These are phyloP conservation scores for Perdita meconis DNA, from an alignment of 2,888 invertebrate genomes.

Conservation along the genomic window DNA sequence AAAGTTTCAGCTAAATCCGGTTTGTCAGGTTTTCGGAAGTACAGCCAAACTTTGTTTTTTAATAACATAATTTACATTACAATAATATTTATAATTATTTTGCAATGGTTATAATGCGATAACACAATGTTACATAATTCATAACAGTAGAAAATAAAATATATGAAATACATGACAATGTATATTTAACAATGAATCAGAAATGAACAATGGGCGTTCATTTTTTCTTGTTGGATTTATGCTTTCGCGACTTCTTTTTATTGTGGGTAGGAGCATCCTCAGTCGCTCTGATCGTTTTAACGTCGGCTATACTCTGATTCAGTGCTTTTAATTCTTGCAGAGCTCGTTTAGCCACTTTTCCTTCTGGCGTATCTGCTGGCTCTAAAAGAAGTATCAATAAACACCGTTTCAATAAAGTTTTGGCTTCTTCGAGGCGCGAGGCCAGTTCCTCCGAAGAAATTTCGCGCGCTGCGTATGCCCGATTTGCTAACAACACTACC, in stretches of 20 bases:
- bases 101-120: too few species aligned
- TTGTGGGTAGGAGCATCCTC: constrained; percentile 26
- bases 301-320: constrained; percentile 85
- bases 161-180: too few species aligned
- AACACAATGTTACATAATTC: constrained; percentile 1
- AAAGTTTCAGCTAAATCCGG: too few species aligned
- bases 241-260: constrained; percentile 43
- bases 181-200: not conserved
- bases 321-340: constrained; percentile 87
- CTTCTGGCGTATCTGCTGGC: constrained; percentile 90
- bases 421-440: constrained; percentile 86
- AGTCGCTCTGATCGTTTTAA: constrained; percentile 42
- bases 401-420: constrained; percentile 87
- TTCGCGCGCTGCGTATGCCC: constrained; percentile 87
- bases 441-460: constrained; percentile 86
- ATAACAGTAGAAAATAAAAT: not conserved
- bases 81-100: too few species aligned
- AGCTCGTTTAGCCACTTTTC: constrained; percentile 89
- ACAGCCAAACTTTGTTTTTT: too few species aligned
- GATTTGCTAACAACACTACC: constrained; percentile 87
- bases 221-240: constrained; percentile 27
- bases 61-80: too few species aligned
- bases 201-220: not conserved
- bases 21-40: too few species aligned
- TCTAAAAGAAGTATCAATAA: constrained; percentile 89